Base-by-base conservation (phyloP, 2,888 invertebrate genomes). In the Stenurella melanura region DNA sequence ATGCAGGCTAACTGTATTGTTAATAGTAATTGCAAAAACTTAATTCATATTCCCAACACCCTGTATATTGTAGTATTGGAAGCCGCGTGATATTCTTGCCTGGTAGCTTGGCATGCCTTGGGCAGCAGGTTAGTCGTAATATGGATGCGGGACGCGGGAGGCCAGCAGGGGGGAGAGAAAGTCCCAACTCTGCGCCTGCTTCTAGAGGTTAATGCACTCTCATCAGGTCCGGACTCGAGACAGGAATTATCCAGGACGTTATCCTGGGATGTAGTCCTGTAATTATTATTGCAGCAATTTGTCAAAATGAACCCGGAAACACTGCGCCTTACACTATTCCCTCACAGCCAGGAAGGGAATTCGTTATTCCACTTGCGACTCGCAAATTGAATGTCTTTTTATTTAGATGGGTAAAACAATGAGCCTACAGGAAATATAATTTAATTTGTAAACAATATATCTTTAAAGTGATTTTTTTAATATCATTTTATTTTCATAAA, bases 181-280 rank as follows among this genome's bases (percentile, higher is more conserved):
- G 80, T 82, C 82, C 81, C 78, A 78, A 78, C 78, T 82, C 74
- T 78, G 80, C 79, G 80, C 78, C 63, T 80, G 80, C 75, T 75
- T 68, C 74, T 68, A 64, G 71, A 66, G 81, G 82, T 78, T 81
- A 80, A 78, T 78, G 82, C 74, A 58, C 78, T 73, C 76, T 67
- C 70, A 42, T 30, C 78, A 78, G 78, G 73, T 64, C 79, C 77
- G 73, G 42, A 61, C 63, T 54, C 30, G 15, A 18, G 64, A 42
- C 30, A 15, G 61, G 12, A 30, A 61, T 34, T 34, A 30, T 64
- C 38, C 42, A 50, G 19, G 64, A 21, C 11, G 42, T 58, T 58
- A 66, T 66, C 19, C 64, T 19, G 63, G 63, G 34, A 18, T 21
- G 19, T 38, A 15, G 17, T 57, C 69, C 56, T 57, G 69, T n/a